Percentiles rank a stretch among this genome's conserved stretches.
phyloP scores from a whole-genome alignment of 1,140 invertebrate genomes.

The Zeugodacus cucurbitae region DNA sequence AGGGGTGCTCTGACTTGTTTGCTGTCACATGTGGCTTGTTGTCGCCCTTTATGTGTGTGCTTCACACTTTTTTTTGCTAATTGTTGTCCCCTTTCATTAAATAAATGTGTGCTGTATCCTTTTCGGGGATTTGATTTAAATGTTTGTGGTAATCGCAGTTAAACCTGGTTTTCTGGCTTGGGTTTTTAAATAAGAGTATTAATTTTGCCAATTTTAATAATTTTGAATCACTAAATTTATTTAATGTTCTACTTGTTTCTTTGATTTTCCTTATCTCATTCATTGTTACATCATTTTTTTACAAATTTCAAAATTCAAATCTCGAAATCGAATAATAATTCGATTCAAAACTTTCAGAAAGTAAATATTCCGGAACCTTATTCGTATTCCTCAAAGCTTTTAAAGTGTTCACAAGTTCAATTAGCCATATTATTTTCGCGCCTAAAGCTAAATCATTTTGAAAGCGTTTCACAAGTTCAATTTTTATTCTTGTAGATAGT shows the following conservation, averaged over 20 bases:
- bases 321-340: too few relatives aligned
- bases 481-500: neutral
- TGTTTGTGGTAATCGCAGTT: too few relatives aligned
- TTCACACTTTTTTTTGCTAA: neutral
- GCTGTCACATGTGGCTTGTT: slow-evolving; percentile 4
- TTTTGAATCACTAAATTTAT: too few relatives aligned
- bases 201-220: too few relatives aligned
- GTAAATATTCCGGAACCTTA: too few relatives aligned
- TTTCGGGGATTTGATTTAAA: neutral
- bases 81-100: neutral
- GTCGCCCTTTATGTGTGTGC: neutral
- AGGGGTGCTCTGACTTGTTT: neutral
- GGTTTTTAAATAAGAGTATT: too few relatives aligned
- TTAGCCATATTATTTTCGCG: neutral
- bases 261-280: too few relatives aligned
- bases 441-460: neutral
- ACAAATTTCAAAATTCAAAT: too few relatives aligned
- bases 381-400: neutral
- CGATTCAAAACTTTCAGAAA: too few relatives aligned
- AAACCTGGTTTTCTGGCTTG: too few relatives aligned
- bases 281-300: too few relatives aligned
- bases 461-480: neutral
- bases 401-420: neutral
- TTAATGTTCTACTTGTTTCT: too few relatives aligned
- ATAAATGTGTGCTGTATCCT: neutral